phyloP scores from a whole-genome alignment of 2,113 vertebrate genomes.

The Malaclemys terrapin region DNA sequence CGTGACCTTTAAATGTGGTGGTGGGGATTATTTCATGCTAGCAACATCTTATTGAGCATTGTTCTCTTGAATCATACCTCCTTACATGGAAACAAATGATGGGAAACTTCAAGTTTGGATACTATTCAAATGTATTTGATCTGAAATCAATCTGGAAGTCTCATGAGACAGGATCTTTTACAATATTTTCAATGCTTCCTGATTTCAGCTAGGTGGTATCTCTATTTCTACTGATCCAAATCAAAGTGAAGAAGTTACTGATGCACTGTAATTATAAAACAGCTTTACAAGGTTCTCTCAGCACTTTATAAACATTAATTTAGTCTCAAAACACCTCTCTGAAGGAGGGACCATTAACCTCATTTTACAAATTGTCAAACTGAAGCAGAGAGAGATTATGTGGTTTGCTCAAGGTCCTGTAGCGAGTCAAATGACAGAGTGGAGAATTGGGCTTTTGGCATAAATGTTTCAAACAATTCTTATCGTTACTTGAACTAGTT shows the following conservation, averaged over 20 bases:
- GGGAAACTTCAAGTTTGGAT: neutral
- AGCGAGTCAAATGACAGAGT: neutral
- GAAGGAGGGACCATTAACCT: neutral
- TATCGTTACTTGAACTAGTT: neutral
- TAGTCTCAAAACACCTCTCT: accelerated
- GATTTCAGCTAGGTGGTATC: neutral
- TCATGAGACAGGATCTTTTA: neutral
- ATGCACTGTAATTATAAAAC: neutral
- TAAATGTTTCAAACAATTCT: neutral
- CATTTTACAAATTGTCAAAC: neutral
- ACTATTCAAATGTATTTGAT: neutral
- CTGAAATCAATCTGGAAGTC: conserved; percentile 16
- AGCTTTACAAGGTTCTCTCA: neutral
- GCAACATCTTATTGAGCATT: conserved; percentile 5
- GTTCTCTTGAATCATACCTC: neutral
- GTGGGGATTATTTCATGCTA: neutral
- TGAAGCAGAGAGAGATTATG: neutral
- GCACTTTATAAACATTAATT: neutral
- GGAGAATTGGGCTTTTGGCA: neutral
- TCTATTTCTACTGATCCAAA: neutral
- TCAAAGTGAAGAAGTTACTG: neutral
- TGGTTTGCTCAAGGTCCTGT: neutral
- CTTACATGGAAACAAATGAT: conserved; percentile 1
- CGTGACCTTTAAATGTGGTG: neutral
- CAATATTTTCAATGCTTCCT: neutral